Percentiles rank a stretch among this genome's conserved stretches.
Evolutionary conservation across 2,797 vertebrate genomes (phyloP).

Genomic region (Kryptolebias ocellatus): DNA sequence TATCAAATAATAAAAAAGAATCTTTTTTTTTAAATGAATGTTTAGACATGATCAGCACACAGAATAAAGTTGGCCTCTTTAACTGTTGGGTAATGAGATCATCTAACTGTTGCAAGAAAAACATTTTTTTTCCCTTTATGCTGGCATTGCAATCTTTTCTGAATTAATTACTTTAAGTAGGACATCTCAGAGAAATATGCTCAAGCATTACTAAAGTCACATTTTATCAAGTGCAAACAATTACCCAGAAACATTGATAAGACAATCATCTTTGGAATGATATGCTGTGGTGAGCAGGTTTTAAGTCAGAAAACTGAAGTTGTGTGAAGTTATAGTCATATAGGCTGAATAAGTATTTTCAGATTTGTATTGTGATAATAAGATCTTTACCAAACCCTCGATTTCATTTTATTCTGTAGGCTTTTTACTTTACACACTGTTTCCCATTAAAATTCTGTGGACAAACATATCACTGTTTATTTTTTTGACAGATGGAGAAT

Average conservation of each 20-base stretch:
- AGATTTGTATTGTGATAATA: neutral
- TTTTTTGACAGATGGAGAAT: too few relatives aligned
- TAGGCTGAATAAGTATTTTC: neutral
- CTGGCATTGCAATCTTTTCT: constrained; percentile 32
- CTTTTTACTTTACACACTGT: neutral
- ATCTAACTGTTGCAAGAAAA: constrained; percentile 14
- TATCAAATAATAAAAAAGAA: too few relatives aligned
- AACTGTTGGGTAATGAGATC: constrained; percentile 20
- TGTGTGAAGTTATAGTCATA: neutral
- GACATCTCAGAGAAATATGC: constrained; percentile 25
- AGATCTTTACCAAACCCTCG: neutral
- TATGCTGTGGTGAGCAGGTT: neutral
- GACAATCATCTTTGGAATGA: constrained; percentile 10
- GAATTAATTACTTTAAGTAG: constrained; percentile 40
- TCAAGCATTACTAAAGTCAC: constrained; percentile 14
- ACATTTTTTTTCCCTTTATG: constrained; percentile 34
- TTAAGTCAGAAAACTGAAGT: neutral
- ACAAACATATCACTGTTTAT: neutral
- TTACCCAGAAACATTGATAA: constrained; percentile 14
- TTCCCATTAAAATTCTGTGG: constrained; percentile 4
- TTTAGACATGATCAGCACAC: constrained; percentile 11
- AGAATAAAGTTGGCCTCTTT: neutral
- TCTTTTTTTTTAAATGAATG: neutral
- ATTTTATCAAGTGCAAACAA: constrained; percentile 21
- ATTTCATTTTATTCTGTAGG: neutral